Conservation (phyloP, 2,113 vertebrate species). For the Andinoacara biseriatus region DNA sequence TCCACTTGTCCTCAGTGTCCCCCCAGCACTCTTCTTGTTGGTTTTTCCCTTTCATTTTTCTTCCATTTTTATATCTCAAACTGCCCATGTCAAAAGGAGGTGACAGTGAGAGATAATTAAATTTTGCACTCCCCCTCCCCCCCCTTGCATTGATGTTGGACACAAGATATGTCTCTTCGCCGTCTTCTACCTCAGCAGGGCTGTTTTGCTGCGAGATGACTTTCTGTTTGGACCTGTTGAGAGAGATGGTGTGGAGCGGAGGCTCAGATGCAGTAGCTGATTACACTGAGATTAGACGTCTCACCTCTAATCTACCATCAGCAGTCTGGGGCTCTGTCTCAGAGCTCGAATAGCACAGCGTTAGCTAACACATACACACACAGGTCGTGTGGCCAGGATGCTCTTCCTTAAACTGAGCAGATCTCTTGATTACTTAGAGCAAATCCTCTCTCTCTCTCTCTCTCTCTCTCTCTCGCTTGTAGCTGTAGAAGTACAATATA, state of each 20-base stretch:
- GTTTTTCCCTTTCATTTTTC: neutral
- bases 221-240: constrained; percentile 71
- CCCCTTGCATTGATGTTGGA: constrained; percentile 9
- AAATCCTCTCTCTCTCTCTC: constrained; percentile 47
- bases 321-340: constrained; percentile 64
- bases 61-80: constrained; percentile 8
- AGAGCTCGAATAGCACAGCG: constrained; percentile 49
- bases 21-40: neutral
- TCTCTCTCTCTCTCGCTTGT: neutral
- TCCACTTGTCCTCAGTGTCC: neutral
- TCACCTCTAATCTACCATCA: constrained; percentile 77
- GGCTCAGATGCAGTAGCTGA: constrained; percentile 75
- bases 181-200: constrained; percentile 17
- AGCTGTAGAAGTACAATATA: constrained; percentile 23
- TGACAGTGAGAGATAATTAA: constrained; percentile 10
- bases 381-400: constrained; percentile 57
- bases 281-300: constrained; percentile 71
- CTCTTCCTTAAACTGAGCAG: constrained; percentile 52
- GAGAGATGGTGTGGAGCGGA: constrained; percentile 53
- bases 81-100: neutral
- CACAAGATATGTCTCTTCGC: constrained; percentile 25
- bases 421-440: constrained; percentile 57
- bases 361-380: constrained; percentile 18
- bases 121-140: neutral
- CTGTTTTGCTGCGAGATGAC: constrained; percentile 43